phyloP scores from a whole-genome alignment of 2,888 invertebrate genomes.

The Odontomyia ornata region DNA sequence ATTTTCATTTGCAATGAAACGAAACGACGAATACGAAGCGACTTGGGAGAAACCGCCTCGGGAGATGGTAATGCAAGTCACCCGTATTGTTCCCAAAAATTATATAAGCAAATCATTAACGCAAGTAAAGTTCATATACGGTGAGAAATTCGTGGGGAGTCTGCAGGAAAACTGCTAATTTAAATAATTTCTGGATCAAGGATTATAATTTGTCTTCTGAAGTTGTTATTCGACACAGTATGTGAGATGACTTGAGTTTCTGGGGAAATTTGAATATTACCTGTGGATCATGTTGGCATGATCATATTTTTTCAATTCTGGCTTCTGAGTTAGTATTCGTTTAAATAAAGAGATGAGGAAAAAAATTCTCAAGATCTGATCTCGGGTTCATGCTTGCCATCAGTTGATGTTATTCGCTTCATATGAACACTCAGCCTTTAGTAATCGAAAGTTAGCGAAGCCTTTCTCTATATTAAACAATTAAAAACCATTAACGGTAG shows the following conservation, averaged over 20 bases:
- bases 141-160: constrained; percentile 42
- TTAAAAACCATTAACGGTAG: too few species aligned
- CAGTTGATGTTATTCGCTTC: too few species aligned
- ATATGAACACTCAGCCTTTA: too few species aligned
- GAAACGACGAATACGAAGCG: neutral
- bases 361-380: too few species aligned
- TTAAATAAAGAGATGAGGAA: too few species aligned
- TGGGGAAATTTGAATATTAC: neutral
- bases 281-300: neutral
- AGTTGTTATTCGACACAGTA: neutral
- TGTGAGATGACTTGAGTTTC: neutral
- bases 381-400: too few species aligned
- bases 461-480: too few species aligned
- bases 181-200: constrained; percentile 48
- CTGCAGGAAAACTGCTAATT: constrained; percentile 41
- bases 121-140: neutral
- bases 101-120: neutral
- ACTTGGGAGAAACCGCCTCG: neutral
- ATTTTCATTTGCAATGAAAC: constrained; percentile 1
- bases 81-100: neutral
- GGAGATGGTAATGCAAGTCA: constrained; percentile 35
- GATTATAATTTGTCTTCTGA: constrained; percentile 29
- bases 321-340: too few species aligned
- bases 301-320: too few species aligned
- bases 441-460: too few species aligned